Conservation (phyloP, 2,113 vertebrate species). For the Etia nguti region DNA sequence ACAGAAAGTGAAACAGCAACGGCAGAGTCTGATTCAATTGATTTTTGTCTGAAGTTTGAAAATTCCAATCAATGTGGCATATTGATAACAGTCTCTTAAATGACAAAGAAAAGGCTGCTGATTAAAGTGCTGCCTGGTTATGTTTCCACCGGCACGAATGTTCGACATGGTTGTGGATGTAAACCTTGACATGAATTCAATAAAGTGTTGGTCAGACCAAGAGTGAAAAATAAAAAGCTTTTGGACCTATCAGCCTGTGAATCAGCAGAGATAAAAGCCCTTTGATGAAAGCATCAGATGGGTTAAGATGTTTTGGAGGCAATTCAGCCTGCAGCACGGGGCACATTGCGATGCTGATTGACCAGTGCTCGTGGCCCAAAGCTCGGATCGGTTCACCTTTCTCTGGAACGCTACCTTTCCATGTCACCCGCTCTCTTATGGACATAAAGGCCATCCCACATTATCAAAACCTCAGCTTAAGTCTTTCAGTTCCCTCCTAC, state of each 20-base stretch:
- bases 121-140: neutral
- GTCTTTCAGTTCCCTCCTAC: neutral
- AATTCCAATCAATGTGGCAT: neutral
- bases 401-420: neutral
- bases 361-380: neutral
- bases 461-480: neutral
- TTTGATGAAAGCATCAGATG: neutral
- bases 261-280: conserved; percentile 8
- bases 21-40: neutral
- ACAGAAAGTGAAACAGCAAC: neutral
- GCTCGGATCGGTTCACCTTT: neutral
- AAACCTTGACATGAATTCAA: conserved; percentile 19
- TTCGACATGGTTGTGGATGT: neutral
- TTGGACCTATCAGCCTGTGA: neutral
- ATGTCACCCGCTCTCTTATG: neutral
- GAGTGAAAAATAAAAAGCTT: neutral
- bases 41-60: conserved; percentile 36
- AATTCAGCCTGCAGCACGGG: neutral
- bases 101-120: neutral
- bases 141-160: neutral
- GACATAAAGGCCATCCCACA: neutral
- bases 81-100: neutral
- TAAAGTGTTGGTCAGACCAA: neutral
- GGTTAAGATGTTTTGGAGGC: neutral
- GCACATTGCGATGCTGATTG: neutral